Evolutionary conservation across 1,140 invertebrate genomes (phyloP), one percentile per base, ranked within the genome.

Genomic region (Nephila pilipes): DNA sequence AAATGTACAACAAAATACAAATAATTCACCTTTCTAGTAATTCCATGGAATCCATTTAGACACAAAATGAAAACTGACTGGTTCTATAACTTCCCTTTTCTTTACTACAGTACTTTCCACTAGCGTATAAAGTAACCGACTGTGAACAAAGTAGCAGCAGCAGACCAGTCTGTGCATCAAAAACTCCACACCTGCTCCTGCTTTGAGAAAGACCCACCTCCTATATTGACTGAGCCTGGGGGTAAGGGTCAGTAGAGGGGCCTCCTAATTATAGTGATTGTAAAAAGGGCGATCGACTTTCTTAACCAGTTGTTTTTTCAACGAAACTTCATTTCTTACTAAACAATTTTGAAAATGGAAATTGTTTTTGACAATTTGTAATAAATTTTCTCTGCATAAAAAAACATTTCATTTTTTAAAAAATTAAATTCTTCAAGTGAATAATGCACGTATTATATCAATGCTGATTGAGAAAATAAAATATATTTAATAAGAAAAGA

Each of bases 121-220:
- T 75, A 4, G 58, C 16, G 58, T 60, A 14, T 60, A 22, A 60
- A 75, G 4, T 75, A 75, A 75, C 69, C 58, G 18, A 75, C 1
- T 36, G 69, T 36, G 69, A 75, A 36, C 25, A 32, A 29, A 29
- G 69, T 75, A 32, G 29, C 69, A 75, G 32, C 69, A 14, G 25
- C 36, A 75, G 69, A 75, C 69, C 0, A 20, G 69, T 75, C 32
- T 36, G 22, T 18, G 14, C 25, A 29, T 18, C 14, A 29, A 75
- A 75, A 75, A 75, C 14, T 75, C 14, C 69, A 75, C 69, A 75
- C 69, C 69, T 75, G 69, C 69, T 75, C 69, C 69, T 75, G 10
- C 69, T 32, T 60, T 60, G 18, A 60, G 14, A 16, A 18, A 32
- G 32, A 29, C 69, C 29, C 29, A 32, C 63, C 63, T 65, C 69